Evolutionary conservation across 2,797 vertebrate species (phyloP).

Genomic region (Lycodopsis pacificus): DNA sequence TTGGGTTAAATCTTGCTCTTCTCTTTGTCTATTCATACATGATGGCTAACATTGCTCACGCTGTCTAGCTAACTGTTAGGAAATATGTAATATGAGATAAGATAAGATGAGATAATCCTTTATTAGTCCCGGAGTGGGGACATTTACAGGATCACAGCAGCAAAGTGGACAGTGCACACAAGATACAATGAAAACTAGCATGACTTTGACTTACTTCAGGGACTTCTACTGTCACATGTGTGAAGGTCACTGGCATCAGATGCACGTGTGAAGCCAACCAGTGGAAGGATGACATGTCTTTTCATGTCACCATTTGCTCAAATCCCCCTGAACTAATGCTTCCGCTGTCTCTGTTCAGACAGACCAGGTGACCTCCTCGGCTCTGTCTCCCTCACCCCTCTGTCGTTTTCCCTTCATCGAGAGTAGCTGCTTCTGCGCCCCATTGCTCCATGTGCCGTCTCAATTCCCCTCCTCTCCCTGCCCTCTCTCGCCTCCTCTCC

Average conservation of each 20-base stretch:
- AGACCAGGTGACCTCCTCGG: slow-evolving; percentile 1
- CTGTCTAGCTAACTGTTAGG: neutral
- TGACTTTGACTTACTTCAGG: neutral
- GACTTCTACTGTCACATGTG: neutral
- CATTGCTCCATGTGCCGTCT: slow-evolving; percentile 1
- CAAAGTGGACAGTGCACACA: too few relatives aligned
- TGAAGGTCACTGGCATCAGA: slow-evolving; percentile 21
- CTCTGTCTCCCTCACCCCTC: slow-evolving; percentile 7
- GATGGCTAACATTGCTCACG: neutral
- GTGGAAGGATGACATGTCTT: neutral
- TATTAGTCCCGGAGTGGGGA: too few relatives aligned
- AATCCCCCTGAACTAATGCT: slow-evolving; percentile 65
- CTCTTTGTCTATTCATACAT: neutral
- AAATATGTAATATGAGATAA: neutral
- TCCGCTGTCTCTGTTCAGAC: slow-evolving; percentile 23
- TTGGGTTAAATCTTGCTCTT: neutral
- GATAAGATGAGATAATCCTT: too few relatives aligned
- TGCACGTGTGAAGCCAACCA: slow-evolving; percentile 14
- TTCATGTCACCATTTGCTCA: slow-evolving; percentile 38
- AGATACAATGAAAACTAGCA: neutral
- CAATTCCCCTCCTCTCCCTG: neutral
- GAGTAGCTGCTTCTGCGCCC: neutral
- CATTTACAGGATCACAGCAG: too few relatives aligned
- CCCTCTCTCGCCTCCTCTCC: neutral
- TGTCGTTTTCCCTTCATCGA: slow-evolving; percentile 4